Base-by-base conservation (phyloP, 2,888 invertebrate genomes). In the Pammene aurita region DNA sequence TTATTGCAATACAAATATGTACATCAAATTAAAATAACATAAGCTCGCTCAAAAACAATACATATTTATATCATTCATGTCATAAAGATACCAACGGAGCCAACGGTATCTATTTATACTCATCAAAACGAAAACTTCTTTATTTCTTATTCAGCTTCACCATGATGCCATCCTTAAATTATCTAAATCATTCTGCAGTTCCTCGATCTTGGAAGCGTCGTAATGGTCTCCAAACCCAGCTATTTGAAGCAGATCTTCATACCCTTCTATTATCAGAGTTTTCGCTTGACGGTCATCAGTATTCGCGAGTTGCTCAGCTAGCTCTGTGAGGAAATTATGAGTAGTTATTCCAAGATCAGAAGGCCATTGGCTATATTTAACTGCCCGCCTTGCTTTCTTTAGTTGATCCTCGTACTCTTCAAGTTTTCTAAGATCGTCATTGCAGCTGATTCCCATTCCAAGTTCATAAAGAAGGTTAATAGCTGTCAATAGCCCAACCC, bases 211-310 rank as follows among this genome's bases (percentile, higher is more conserved):
- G 34, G 10, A 9, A 14, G 56, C 5, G 7, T 7, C 16, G 41
- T 56, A 56, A 41, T 56, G 56, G 38, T 18, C 16, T 13, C 56
- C 16, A 18, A 38, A 56, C 41, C 56, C 56, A 9, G 56, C 56
- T 6, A 56, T 6, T 18, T 11, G 38, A 11, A 56, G 11, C 56
- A 10, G 16, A 16, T 56, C 16, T 5, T 56, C 56, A 41, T 41
- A 11, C 18, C 18, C 11, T 11, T 41, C 41, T 38, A 56, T 16
- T 7, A 38, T 41, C 5, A 16, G 10, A 1, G 10, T 38, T 16
- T 56, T 56, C n/a, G 5, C 16, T 10, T 56, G 41, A 41, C 16
- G 16, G 16, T 41, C 56, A 11, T 38, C n/a, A 41, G 16, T 41
- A 13, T 7, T 41, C 6, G 16, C 16, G 11, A 56, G 41, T 6